Evolutionary conservation across 2,888 invertebrate genomes (phyloP), one percentile per base, ranked within the genome.

Genomic region (Gryllus longicercus): DNA sequence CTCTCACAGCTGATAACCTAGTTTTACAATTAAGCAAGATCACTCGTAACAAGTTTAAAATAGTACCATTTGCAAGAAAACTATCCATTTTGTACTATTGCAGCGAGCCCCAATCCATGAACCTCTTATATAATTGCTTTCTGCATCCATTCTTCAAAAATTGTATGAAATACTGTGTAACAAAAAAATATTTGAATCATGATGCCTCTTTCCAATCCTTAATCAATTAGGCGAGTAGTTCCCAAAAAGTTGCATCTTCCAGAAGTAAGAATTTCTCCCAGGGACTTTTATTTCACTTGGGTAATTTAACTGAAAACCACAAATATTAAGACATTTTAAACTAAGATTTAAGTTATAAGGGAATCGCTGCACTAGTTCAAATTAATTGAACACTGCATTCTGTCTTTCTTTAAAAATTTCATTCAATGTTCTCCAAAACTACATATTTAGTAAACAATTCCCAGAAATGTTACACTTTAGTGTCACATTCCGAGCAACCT

Each of bases 41-140:
- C 38, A 8, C 38, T 38, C 5, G 8, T 38, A 38, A 38, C 25
- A 38, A 38, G 38, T 38, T 38, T 38, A 38, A 14, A 63, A 63
- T 63, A 63, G 63, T 63, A 63, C 63, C 63, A 63, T 63, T 63
- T 63, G 63, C 63, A 63, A 63, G 63, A 63, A 63, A 63, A 63
- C 63, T 63, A 63, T 63, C 63, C n/a, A 63, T 63, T 18, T 18
- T 63, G 63, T n/a, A 63, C 63, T n/a, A 63, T 14, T 63, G 63
- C 63, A 63, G 63, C n/a, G n/a, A 63, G 16, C n/a, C n/a, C 14
- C n/a, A 63, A 63, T 18, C n/a, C 8, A 63, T 18, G 63, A 63
- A 63, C 4, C n/a, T 63, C 63, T 63, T 16, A 16, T 11, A 14
- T n/a, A 63, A n/a, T 63, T 14, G 12, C n/a, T 38, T 38, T 38